Conservation (phyloP, 2,797 vertebrate genomes). For the Lepidocolaptes lacrymiger region DNA sequence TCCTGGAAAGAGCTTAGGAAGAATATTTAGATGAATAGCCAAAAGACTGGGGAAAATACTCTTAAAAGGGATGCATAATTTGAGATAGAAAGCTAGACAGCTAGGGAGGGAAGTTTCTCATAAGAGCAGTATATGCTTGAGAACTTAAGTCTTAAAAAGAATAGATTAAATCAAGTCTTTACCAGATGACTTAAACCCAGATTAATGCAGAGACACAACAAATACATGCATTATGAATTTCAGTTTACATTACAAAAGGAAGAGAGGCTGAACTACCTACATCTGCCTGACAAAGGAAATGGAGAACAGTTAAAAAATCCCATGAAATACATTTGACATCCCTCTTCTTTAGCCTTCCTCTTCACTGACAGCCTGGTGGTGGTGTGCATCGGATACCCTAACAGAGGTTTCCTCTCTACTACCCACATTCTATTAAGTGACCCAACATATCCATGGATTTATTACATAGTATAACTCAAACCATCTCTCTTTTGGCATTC, state of each 20-base stretch:
- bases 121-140: neutral
- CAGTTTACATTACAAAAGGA: neutral
- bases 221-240: neutral
- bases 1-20: slow-evolving; percentile 54
- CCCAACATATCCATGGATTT: neutral
- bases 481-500: neutral
- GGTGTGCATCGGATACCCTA: neutral
- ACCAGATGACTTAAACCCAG: neutral
- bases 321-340: neutral
- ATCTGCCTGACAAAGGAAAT: neutral
- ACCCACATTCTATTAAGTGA: neutral
- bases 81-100: neutral
- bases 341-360: neutral
- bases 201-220: neutral
- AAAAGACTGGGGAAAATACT: neutral
- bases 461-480: neutral
- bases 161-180: neutral
- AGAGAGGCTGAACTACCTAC: neutral
- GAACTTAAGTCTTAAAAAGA: neutral
- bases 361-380: neutral
- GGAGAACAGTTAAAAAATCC: neutral
- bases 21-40: slow-evolving; percentile 16
- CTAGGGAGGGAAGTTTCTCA: neutral
- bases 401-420: neutral
- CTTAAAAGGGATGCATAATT: neutral